These are phyloP conservation scores for Mellilla xanthometata DNA, from an alignment of 2,888 invertebrate genomes.

Conservation along the genomic window DNA sequence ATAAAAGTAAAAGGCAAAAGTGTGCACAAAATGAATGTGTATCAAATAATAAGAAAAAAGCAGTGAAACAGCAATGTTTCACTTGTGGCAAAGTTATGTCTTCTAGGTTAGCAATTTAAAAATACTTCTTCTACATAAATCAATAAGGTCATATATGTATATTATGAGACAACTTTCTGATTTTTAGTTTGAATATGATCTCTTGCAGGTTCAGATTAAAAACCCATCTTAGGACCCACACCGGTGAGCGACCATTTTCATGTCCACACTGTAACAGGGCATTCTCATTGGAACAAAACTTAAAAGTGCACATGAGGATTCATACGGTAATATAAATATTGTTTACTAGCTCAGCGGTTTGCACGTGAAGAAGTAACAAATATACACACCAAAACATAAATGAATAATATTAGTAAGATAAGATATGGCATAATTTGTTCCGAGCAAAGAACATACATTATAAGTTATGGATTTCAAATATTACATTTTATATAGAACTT, in stretches of 20 bases:
- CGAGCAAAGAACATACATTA: no score
- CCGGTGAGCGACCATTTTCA: conserved; percentile 59
- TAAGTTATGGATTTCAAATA: no score
- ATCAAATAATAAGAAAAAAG: conserved; percentile 33
- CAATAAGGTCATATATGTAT: no score
- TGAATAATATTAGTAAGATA: no score
- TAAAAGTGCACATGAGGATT: conserved; percentile 69
- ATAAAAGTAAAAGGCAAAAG: conserved; percentile 18
- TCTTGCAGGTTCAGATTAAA: conserved; percentile 66
- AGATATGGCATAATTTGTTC: no score
- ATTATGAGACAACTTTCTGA: no score
- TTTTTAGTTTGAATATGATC: no score
- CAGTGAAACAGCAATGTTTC: conserved; percentile 65
- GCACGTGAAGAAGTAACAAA: no score
- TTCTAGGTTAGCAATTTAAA: conserved; percentile 53
- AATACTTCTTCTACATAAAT: no score
- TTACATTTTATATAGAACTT: no score
- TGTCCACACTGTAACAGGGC: conserved; percentile 66
- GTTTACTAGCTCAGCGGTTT: neutral
- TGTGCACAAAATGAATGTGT: conserved; percentile 7
- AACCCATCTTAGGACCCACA: conserved; percentile 70
- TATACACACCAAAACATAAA: no score
- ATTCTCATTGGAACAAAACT: conserved; percentile 66
- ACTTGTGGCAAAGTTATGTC: conserved; percentile 80
- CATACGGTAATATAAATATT: conserved; percentile 56